A percentile compares a stretch with the other conserved stretches of the same genome.
phyloP scores from a whole-genome alignment of 2,113 vertebrate species.

The Python bivittatus region DNA sequence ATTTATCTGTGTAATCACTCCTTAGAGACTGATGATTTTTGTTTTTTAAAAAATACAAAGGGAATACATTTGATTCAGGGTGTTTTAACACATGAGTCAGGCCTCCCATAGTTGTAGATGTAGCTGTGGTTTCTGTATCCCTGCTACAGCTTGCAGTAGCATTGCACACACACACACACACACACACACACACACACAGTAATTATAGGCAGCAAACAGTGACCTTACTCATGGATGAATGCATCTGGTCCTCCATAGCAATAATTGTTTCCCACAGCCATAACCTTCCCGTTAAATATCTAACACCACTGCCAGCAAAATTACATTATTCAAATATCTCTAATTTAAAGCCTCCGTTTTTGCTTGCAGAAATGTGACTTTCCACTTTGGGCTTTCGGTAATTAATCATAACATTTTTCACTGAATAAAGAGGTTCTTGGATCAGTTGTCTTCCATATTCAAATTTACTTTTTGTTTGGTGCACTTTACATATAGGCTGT shows the following conservation, averaged over 20 bases:
- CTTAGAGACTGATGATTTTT: background rate
- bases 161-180: too few relatives aligned
- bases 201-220: background rate
- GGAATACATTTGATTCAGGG: background rate
- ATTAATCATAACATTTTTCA: background rate
- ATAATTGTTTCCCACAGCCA: background rate
- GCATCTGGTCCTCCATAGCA: background rate
- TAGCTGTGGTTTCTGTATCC: background rate
- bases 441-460: background rate
- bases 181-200: too few relatives aligned
- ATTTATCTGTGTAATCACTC: background rate
- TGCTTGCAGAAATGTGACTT: slow-evolving; percentile 1
- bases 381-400: background rate
- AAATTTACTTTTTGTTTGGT: background rate
- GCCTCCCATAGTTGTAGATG: background rate
- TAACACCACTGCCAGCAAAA: background rate
- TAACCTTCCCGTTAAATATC: background rate
- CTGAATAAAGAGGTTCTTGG: background rate
- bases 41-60: background rate
- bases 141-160: background rate
- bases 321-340: background rate
- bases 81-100: background rate
- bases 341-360: background rate
- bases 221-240: background rate
- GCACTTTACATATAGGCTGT: background rate